These are phyloP conservation scores for Leptoteleia sp. DNA, from an alignment of 1,140 invertebrate genomes.

Conservation along the genomic window DNA sequence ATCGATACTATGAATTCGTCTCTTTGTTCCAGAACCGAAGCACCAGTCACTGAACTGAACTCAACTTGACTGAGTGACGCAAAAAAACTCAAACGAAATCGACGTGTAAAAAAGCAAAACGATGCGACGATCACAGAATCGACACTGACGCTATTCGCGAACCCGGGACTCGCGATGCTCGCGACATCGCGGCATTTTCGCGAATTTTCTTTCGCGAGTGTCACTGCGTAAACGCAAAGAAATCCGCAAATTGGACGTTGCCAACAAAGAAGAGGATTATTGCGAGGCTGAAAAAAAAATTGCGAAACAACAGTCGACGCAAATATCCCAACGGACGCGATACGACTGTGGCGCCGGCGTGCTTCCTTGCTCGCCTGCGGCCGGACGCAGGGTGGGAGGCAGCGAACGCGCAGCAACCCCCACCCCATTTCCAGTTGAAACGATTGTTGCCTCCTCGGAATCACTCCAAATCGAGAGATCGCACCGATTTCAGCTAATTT, in stretches of 20 bases:
- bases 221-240: slow-evolving; percentile 26
- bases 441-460: slow-evolving; percentile 36
- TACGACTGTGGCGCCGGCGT: slow-evolving; percentile 79
- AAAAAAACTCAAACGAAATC: slow-evolving; percentile 41
- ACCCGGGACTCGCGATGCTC: background rate
- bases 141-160: slow-evolving; percentile 25
- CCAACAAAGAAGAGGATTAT: slow-evolving; percentile 41
- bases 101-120: slow-evolving; percentile 3
- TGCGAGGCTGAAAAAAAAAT: background rate
- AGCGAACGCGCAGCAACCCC: slow-evolving; percentile 27
- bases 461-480: slow-evolving; percentile 57
- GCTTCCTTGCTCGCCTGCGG: slow-evolving; percentile 68
- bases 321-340: slow-evolving; percentile 65
- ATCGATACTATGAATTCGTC: slow-evolving; percentile 64
- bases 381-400: slow-evolving; percentile 7
- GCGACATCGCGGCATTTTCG: background rate
- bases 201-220: too few species aligned
- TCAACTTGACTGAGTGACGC: slow-evolving; percentile 49
- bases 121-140: slow-evolving; percentile 35
- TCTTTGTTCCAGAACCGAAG: slow-evolving; percentile 64
- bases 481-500: slow-evolving; percentile 46
- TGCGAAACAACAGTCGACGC: slow-evolving; percentile 7
- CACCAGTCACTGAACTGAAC: slow-evolving; percentile 66
- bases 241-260: slow-evolving; percentile 20
- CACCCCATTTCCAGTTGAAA: slow-evolving; percentile 17